Evolutionary conservation across 2,113 vertebrate genomes (phyloP).

Genomic region (Emydocephalus ijimae): DNA sequence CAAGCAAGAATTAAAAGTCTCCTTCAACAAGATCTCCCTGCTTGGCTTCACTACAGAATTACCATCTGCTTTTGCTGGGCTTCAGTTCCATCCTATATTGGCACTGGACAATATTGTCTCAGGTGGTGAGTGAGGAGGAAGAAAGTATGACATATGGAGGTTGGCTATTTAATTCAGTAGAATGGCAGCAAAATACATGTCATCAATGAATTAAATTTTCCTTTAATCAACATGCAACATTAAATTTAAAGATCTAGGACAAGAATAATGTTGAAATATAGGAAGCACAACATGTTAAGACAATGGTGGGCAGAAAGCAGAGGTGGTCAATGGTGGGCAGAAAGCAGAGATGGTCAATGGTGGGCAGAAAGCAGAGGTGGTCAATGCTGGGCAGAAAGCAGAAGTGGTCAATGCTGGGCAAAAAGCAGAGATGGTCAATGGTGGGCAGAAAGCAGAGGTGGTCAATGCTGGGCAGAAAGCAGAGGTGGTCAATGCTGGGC

Average conservation of each 20-base stretch:
- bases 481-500: background rate
- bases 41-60: conserved; percentile 56
- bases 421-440: background rate
- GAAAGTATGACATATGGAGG: conserved; percentile 63
- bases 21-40: conserved; percentile 16
- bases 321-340: background rate
- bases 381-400: background rate
- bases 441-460: background rate
- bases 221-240: conserved; percentile 33
- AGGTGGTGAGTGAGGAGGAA: conserved; percentile 61
- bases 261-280: conserved; percentile 2
- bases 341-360: background rate
- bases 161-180: conserved; percentile 37
- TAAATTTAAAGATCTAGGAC: conserved; percentile 21
- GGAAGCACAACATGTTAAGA: background rate
- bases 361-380: background rate
- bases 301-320: background rate
- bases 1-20: conserved; percentile 7
- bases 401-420: no score
- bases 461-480: background rate
- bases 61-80: conserved; percentile 64
- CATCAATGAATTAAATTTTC: conserved; percentile 53
- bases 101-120: conserved; percentile 57
- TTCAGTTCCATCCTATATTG: conserved; percentile 47
- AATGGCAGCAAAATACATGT: conserved; percentile 49